phyloP scores from a whole-genome alignment of 1,140 invertebrate genomes.

The Oedothorax gibbosus region DNA sequence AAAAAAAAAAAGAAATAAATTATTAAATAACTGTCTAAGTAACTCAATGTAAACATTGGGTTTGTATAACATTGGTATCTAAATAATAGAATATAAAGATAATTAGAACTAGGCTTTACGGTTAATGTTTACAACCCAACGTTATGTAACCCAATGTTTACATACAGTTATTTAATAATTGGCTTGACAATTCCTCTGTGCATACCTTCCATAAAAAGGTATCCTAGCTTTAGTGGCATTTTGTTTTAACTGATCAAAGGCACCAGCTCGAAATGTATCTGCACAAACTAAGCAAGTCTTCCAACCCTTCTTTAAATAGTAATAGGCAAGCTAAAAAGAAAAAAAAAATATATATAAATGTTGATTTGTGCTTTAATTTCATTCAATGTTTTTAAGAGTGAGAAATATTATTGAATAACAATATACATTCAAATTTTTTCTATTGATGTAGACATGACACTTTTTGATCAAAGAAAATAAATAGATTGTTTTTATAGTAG shows the following conservation, averaged over 20 bases:
- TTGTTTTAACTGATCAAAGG: constrained; percentile 99
- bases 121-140: too few relatives aligned
- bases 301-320: constrained; percentile 98
- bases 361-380: background rate
- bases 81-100: too few relatives aligned
- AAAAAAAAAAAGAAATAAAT: too few relatives aligned
- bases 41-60: background rate
- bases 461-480: background rate
- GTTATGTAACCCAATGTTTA: too few relatives aligned
- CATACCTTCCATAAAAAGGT: constrained; percentile 98
- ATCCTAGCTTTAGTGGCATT: constrained; percentile 99
- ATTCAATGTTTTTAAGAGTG: background rate
- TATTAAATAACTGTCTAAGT: too few relatives aligned
- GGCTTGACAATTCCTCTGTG: background rate
- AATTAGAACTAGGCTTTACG: too few relatives aligned
- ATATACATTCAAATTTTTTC: background rate
- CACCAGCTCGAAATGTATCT: constrained; percentile 99
- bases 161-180: too few relatives aligned
- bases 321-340: constrained; percentile 83
- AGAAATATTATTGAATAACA: background rate
- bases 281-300: constrained; percentile 99
- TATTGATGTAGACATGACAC: background rate
- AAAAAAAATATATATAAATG: constrained; percentile 6
- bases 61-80: too few relatives aligned
- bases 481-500: background rate